phyloP scores from a whole-genome alignment of 2,797 vertebrate genomes.

The Hapalemur alaotrensis region DNA sequence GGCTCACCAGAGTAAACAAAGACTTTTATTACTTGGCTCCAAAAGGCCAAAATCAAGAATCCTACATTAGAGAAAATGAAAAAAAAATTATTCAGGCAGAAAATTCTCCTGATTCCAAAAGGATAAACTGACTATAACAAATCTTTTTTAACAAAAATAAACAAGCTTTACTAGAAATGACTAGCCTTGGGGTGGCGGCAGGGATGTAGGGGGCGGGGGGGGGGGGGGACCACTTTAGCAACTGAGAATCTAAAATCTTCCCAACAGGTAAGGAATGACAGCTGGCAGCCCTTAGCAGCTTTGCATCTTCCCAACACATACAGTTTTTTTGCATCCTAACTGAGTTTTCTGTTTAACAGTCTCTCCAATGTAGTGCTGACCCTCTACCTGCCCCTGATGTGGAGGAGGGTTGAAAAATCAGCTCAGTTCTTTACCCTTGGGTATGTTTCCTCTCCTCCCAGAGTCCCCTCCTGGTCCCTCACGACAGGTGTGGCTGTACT shows the following conservation, averaged over 20 bases:
- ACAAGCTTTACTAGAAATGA: conserved; percentile 27
- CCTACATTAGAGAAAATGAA: neutral
- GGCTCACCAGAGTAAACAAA: neutral
- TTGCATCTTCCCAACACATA: neutral
- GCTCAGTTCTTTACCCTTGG: neutral
- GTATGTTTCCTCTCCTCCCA: neutral
- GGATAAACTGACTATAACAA: neutral
- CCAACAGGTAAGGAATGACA: neutral
- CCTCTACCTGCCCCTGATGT: neutral
- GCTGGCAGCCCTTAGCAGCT: neutral
- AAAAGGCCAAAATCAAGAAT: conserved; percentile 42
- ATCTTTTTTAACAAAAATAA: neutral
- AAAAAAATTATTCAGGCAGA: neutral
- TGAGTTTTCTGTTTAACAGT: neutral
- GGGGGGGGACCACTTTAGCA: neutral
- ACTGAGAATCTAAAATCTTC: neutral
- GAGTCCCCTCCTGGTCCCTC: neutral
- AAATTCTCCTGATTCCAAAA: neutral
- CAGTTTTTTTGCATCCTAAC: neutral
- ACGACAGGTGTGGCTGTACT: neutral
- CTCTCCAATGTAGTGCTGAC: neutral
- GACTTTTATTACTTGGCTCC: neutral
- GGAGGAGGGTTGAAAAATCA: neutral
- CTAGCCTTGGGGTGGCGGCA: neutral
- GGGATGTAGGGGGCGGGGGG: no score